These are phyloP conservation scores for Dasyurus viverrinus DNA, from an alignment of 2,113 vertebrate species.

Conservation along the genomic window DNA sequence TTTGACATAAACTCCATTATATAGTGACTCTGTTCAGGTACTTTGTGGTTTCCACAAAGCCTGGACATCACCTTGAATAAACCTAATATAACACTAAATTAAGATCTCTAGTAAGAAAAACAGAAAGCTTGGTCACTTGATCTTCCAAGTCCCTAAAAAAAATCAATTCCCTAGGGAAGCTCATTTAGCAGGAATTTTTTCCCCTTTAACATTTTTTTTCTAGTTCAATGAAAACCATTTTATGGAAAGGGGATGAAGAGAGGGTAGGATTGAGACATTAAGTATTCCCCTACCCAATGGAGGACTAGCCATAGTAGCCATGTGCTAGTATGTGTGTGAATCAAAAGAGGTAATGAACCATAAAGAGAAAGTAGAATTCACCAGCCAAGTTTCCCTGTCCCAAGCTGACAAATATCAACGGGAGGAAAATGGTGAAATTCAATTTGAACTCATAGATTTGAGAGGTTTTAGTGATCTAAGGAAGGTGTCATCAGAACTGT, in stretches of 20 bases:
- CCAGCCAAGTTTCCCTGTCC: neutral
- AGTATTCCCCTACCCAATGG: neutral
- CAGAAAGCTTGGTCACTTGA: neutral
- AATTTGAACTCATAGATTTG: neutral
- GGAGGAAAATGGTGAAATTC: neutral
- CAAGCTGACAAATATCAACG: neutral
- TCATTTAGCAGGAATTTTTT: neutral
- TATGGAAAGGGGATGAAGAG: neutral
- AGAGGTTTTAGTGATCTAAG: neutral
- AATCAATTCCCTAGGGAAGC: neutral
- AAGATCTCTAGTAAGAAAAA: neutral
- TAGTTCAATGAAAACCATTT: neutral
- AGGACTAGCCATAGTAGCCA: constrained; percentile 12
- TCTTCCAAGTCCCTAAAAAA: neutral
- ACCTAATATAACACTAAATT: neutral
- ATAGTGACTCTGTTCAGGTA: neutral
- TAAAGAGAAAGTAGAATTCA: constrained; percentile 25
- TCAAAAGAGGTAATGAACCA: neutral
- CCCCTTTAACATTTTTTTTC: neutral
- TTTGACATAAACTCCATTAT: neutral
- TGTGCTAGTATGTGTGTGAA: neutral
- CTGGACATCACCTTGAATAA: constrained; percentile 8
- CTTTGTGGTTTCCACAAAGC: constrained; percentile 22
- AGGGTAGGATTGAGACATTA: constrained; percentile 3
- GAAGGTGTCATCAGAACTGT: neutral